phyloP scores from a whole-genome alignment of 2,113 vertebrate species.

The Cephalophus harveyi region DNA sequence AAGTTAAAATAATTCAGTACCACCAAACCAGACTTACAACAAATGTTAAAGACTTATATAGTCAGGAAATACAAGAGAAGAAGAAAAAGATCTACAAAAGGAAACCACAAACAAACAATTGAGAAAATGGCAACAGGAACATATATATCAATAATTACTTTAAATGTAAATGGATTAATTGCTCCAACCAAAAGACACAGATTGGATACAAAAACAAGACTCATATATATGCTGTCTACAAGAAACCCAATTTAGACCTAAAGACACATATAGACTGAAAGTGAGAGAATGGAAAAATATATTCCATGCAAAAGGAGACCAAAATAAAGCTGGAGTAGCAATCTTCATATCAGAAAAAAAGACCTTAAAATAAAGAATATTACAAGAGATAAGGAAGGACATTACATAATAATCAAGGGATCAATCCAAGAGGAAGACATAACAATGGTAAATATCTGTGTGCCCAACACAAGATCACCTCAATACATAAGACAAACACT shows the following conservation, averaged over 20 bases:
- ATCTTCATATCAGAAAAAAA: background rate
- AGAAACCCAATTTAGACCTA: background rate
- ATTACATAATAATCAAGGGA: background rate
- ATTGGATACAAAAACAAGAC: background rate
- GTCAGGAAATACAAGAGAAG: background rate
- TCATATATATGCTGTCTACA: background rate
- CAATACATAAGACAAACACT: background rate
- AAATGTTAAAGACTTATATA: background rate
- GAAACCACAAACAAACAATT: background rate
- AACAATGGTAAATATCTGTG: background rate
- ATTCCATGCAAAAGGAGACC: background rate
- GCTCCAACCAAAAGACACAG: background rate
- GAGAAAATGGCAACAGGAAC: background rate
- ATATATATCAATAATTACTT: background rate
- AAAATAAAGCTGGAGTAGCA: background rate
- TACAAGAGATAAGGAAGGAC: background rate
- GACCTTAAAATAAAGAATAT: background rate
- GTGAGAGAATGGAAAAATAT: background rate
- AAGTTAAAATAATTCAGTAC: background rate
- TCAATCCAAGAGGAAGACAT: background rate
- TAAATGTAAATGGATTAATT: background rate
- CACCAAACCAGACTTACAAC: background rate
- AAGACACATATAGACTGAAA: background rate
- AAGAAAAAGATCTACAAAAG: background rate
- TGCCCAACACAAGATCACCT: accelerated